Conservation (phyloP, 2,888 invertebrate species). For the Parthenolecanium corni region DNA sequence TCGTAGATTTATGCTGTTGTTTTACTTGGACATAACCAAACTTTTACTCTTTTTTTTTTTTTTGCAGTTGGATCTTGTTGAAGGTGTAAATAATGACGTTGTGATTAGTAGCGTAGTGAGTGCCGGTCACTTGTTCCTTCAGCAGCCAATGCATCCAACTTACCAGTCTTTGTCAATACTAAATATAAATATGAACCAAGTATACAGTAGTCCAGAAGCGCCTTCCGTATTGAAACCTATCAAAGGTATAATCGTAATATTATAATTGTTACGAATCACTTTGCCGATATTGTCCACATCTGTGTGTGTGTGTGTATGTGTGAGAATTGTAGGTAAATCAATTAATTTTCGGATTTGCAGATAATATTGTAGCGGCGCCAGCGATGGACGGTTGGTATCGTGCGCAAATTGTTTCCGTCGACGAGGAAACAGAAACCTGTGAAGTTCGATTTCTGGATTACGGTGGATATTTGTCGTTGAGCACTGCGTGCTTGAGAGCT, state of each 20-base stretch:
- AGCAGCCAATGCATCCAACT: slow-evolving; percentile 89
- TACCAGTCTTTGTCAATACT: slow-evolving; percentile 71
- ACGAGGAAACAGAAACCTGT: slow-evolving; percentile 57
- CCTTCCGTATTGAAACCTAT: slow-evolving; percentile 70
- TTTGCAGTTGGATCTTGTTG: slow-evolving; percentile 68
- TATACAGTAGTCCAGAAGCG: slow-evolving; percentile 65
- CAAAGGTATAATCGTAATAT: slow-evolving; percentile 47
- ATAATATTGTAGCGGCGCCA: slow-evolving; percentile 79
- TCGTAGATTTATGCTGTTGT: no score
- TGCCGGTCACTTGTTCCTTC: slow-evolving; percentile 84
- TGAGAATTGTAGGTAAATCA: not conserved
- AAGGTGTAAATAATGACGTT: slow-evolving; percentile 86
- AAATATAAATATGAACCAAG: slow-evolving; percentile 67
- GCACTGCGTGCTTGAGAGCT: slow-evolving; percentile 68
- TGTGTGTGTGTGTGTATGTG: not conserved
- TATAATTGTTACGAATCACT: not conserved
- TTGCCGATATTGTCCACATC: not conserved
- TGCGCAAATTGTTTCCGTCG: slow-evolving; percentile 62
- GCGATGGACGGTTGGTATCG: slow-evolving; percentile 80
- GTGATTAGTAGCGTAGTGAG: slow-evolving; percentile 74
- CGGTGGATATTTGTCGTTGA: slow-evolving; percentile 78
- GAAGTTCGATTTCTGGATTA: slow-evolving; percentile 86
- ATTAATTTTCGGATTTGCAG: slow-evolving; percentile 41
- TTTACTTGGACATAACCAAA: no score
- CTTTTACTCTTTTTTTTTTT: slow-evolving; percentile 30